phyloP scores from a whole-genome alignment of 1,140 invertebrate species.

The Vanessa tameamea region DNA sequence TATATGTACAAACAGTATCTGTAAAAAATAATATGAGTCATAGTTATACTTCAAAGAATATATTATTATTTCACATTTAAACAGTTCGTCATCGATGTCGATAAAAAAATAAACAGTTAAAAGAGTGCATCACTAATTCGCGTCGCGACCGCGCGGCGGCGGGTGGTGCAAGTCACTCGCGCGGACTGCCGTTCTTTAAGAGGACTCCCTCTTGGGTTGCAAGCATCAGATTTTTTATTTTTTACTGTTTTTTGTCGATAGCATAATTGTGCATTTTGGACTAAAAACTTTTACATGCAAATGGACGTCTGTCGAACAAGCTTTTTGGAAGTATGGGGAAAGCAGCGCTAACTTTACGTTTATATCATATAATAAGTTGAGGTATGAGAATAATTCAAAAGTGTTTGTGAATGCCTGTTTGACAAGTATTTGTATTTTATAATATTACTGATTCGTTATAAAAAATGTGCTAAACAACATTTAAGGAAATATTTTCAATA shows the following conservation, averaged over 20 bases:
- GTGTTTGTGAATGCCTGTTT: no score
- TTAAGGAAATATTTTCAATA: neutral
- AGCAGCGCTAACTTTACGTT: neutral
- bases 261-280: slow-evolving; percentile 18
- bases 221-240: slow-evolving; percentile 33
- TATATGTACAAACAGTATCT: neutral
- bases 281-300: neutral
- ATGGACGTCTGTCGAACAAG: neutral
- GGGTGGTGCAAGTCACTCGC: slow-evolving; percentile 78
- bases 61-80: neutral
- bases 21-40: neutral
- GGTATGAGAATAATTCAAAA: no score
- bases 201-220: slow-evolving; percentile 46
- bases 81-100: slow-evolving; percentile 51
- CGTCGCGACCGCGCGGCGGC: slow-evolving; percentile 68
- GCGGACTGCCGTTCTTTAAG: slow-evolving; percentile 75
- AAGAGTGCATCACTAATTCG: slow-evolving; percentile 55
- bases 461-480: neutral
- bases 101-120: slow-evolving; percentile 47
- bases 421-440: no score
- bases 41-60: neutral
- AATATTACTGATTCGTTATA: neutral
- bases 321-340: neutral
- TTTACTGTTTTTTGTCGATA: slow-evolving; percentile 35
- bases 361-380: no score